phyloP scores from a whole-genome alignment of 1,140 invertebrate genomes.

The Bathynomus jamesi region DNA sequence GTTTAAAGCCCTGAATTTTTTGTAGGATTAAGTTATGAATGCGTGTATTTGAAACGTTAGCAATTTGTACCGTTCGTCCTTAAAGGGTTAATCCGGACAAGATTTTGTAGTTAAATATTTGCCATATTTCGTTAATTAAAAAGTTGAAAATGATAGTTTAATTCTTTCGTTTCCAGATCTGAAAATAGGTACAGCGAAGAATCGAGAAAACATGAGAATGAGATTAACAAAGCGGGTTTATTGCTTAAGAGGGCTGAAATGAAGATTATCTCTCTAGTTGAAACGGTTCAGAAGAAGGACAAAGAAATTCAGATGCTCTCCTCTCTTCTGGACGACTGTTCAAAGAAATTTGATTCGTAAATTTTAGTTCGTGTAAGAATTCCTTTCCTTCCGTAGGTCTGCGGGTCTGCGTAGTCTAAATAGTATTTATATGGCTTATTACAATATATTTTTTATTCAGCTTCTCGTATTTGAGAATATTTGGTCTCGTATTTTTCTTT shows the following conservation, averaged over 20 bases:
- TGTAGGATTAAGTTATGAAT: too few relatives aligned
- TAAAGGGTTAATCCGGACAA: too few relatives aligned
- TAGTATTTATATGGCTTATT: too few relatives aligned
- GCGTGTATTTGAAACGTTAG: too few relatives aligned
- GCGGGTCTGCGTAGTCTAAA: too few relatives aligned
- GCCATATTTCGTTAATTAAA: too few relatives aligned
- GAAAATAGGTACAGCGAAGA: neutral
- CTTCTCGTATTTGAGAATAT: too few relatives aligned
- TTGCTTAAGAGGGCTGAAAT: neutral
- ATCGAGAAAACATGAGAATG: neutral
- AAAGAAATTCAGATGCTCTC: neutral
- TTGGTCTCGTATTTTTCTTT: too few relatives aligned
- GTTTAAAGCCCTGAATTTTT: neutral
- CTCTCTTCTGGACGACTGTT: neutral
- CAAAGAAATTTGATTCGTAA: neutral
- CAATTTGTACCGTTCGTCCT: too few relatives aligned
- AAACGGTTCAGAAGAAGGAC: neutral
- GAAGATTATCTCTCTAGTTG: neutral
- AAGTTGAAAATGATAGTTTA: neutral
- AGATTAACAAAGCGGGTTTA: neutral
- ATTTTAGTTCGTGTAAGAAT: neutral
- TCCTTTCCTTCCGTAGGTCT: neutral
- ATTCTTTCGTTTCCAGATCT: neutral
- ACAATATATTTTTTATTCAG: too few relatives aligned
- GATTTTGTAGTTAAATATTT: too few relatives aligned